Evolutionary conservation across 2,888 invertebrate genomes (phyloP).

Genomic region (Agrotis ipsilon): DNA sequence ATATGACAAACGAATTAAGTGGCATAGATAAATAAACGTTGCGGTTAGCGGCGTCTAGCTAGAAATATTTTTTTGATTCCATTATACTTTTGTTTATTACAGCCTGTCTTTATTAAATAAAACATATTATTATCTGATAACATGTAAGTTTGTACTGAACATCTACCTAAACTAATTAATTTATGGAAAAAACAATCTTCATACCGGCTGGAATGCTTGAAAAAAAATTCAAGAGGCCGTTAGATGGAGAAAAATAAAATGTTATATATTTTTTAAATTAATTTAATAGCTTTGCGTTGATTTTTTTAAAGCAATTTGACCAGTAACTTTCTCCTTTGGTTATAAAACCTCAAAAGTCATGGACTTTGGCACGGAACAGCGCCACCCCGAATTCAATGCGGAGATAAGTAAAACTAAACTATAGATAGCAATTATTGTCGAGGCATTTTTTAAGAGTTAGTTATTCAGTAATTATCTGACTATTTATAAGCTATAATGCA

Average conservation of each 20-base stretch:
- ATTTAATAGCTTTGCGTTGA: background rate
- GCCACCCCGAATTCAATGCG: conserved; percentile 10
- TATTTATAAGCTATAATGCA: background rate
- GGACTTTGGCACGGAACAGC: background rate
- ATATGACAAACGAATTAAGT: background rate
- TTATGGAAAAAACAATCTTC: background rate
- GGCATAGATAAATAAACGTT: conserved; percentile 1
- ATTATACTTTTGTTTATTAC: too few relatives aligned
- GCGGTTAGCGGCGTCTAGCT: too few relatives aligned
- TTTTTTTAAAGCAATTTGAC: background rate
- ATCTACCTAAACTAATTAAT: background rate
- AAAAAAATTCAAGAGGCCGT: background rate
- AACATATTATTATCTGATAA: too few relatives aligned
- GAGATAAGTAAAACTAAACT: conserved; percentile 3
- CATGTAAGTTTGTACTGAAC: background rate
- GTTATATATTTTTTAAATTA: background rate
- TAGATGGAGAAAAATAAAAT: background rate
- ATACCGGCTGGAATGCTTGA: background rate
- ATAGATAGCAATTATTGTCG: background rate
- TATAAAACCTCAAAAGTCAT: background rate
- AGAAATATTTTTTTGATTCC: too few relatives aligned
- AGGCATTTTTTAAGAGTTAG: too few relatives aligned
- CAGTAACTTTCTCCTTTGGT: conserved; percentile 4
- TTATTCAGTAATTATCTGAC: background rate
- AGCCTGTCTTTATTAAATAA: too few relatives aligned